Evolutionary conservation across 2,113 vertebrate genomes (phyloP).

Genomic region (Cottus gobio): DNA sequence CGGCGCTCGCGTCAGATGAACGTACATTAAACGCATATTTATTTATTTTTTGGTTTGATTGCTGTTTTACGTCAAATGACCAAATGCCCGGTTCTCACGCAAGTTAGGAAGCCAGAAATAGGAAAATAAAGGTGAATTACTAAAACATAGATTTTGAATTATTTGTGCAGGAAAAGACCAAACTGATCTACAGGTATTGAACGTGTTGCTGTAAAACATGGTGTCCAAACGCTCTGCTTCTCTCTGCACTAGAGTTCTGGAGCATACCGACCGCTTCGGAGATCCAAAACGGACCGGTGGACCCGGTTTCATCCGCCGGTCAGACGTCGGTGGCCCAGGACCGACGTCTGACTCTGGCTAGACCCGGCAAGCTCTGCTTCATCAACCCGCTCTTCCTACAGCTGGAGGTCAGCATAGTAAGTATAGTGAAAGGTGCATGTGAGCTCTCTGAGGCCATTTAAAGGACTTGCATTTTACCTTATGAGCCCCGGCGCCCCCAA

Average conservation of each 20-base stretch:
- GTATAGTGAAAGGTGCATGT: background rate
- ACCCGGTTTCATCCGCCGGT: constrained; percentile 58
- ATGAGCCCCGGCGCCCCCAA: too few species aligned
- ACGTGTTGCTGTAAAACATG: background rate
- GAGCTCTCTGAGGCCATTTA: constrained; percentile 5
- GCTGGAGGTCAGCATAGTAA: constrained; percentile 72
- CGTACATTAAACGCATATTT: background rate
- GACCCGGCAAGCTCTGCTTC: constrained; percentile 85
- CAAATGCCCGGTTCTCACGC: background rate
- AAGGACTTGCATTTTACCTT: too few species aligned
- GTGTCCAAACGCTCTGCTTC: background rate
- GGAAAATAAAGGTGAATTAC: too few species aligned
- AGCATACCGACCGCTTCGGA: constrained; percentile 77
- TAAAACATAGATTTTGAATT: too few species aligned
- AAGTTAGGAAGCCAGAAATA: background rate
- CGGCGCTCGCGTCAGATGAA: background rate
- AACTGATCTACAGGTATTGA: too few species aligned
- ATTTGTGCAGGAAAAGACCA: too few species aligned
- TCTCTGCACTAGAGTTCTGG: constrained; percentile 88
- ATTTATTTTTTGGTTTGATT: background rate
- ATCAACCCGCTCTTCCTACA: constrained; percentile 89
- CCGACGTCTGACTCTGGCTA: constrained; percentile 47
- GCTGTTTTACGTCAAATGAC: background rate
- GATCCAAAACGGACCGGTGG: constrained; percentile 72
- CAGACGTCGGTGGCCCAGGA: constrained; percentile 39